These are phyloP conservation scores for Garra rufa DNA, from an alignment of 2,113 vertebrate species.

Conservation along the genomic window DNA sequence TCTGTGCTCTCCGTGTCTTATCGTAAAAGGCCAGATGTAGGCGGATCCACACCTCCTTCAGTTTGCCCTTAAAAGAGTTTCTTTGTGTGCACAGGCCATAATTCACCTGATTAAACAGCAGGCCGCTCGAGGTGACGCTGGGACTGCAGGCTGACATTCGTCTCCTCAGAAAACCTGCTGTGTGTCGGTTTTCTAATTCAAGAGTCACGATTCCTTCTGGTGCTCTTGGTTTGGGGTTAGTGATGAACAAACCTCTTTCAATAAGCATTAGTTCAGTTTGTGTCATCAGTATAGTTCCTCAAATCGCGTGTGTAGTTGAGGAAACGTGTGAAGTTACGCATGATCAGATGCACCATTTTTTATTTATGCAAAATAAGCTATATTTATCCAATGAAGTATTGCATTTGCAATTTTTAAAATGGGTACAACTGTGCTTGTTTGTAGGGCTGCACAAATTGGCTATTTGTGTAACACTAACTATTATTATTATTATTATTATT, in stretches of 20 bases:
- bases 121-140: background rate
- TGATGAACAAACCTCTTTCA: background rate
- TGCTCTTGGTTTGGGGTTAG: background rate
- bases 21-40: conserved; percentile 57
- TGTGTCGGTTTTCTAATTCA: background rate
- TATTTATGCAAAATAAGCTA: too few species aligned
- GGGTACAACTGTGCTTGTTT: too few species aligned
- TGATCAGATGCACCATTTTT: background rate
- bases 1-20: conserved; percentile 42
- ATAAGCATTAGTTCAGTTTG: background rate
- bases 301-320: background rate
- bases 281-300: background rate
- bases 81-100: conserved; percentile 34
- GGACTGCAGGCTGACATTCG: background rate
- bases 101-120: conserved; percentile 51
- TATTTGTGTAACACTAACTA: too few species aligned
- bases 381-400: too few species aligned
- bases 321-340: background rate
- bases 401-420: too few species aligned
- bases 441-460: too few species aligned
- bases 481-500: too few species aligned
- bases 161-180: conserved; percentile 30
- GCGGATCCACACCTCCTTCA: background rate
- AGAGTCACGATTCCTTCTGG: background rate
- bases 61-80: conserved; percentile 17